phyloP scores from a whole-genome alignment of 2,888 invertebrate genomes.

The Mantis religiosa region DNA sequence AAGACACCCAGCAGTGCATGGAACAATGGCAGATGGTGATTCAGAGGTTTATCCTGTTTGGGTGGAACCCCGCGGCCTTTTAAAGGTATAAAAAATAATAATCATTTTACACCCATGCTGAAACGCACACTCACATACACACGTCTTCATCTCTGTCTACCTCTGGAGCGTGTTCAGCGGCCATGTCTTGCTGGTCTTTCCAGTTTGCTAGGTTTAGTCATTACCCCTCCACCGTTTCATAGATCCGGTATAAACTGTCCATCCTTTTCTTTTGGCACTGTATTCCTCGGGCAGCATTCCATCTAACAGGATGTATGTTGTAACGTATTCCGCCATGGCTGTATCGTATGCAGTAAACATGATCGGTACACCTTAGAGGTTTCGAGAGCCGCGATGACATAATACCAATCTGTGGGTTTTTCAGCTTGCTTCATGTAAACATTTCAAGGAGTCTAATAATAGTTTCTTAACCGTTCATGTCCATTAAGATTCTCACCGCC shows the following conservation, averaged over 20 bases:
- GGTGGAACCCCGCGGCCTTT: neutral
- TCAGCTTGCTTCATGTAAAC: neutral
- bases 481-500: neutral
- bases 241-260: neutral
- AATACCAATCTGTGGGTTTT: neutral
- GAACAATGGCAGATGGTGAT: neutral
- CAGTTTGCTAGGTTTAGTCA: neutral
- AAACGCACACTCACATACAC: neutral
- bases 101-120: neutral
- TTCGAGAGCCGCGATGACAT: neutral
- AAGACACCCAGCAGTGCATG: neutral
- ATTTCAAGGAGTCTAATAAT: neutral
- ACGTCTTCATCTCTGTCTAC: neutral
- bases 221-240: neutral
- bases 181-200: neutral
- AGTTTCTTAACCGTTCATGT: neutral
- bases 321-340: neutral
- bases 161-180: no score
- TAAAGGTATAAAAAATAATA: neutral
- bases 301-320: neutral
- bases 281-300: neutral
- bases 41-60: neutral
- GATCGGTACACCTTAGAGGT: neutral
- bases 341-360: neutral
- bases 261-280: neutral